Percentiles rank a stretch among this genome's conserved stretches.
Conservation (phyloP, 2,797 vertebrate genomes). For the Eutrigla gurnardus region DNA sequence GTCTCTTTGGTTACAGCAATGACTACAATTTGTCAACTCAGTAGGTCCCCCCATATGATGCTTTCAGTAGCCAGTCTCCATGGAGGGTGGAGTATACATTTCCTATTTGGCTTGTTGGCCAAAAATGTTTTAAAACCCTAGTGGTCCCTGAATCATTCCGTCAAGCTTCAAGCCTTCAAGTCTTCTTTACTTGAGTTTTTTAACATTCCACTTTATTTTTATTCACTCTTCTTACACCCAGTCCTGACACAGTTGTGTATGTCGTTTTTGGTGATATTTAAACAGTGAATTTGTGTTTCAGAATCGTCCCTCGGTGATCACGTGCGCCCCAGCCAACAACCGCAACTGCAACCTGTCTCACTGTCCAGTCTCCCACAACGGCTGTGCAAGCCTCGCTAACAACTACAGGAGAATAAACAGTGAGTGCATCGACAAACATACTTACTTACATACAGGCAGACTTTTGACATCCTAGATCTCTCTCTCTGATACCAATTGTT, state of each 20-base stretch:
- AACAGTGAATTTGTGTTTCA: conserved; percentile 65
- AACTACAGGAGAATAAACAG: conserved; percentile 92
- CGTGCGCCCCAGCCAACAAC: conserved; percentile 94
- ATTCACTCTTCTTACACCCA: background rate
- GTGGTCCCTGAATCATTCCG: conserved; percentile 33
- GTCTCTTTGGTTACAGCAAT: conserved; percentile 2
- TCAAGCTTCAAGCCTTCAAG: background rate
- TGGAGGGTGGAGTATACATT: conserved; percentile 14
- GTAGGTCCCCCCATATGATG: conserved; percentile 13
- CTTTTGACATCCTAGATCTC: background rate
- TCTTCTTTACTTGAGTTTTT: conserved; percentile 1
- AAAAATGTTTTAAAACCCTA: conserved; percentile 11
- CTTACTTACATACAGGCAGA: background rate
- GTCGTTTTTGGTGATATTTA: background rate
- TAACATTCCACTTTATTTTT: background rate
- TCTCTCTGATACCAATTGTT: background rate
- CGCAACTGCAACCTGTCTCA: conserved; percentile 97
- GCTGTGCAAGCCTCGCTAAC: conserved; percentile 85
- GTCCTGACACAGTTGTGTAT: background rate
- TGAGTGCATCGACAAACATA: conserved; percentile 81
- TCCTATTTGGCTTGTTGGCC: conserved; percentile 21
- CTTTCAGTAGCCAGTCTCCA: conserved; percentile 26
- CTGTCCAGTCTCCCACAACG: conserved; percentile 93
- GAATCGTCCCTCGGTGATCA: conserved; percentile 98
- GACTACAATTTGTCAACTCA: conserved; percentile 17